Conservation (phyloP, 2,113 vertebrate genomes). For the Sardina pilchardus region DNA sequence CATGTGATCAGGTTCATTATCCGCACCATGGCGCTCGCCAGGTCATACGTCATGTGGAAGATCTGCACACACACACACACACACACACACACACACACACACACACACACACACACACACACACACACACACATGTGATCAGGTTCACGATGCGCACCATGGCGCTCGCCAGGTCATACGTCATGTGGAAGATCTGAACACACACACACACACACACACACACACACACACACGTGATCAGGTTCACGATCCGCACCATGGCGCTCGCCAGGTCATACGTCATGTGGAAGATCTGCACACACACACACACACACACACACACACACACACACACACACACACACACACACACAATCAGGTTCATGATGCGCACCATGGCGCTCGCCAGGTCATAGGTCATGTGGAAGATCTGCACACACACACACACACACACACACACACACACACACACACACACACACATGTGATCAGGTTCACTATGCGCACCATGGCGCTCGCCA, state of each 20-base stretch:
- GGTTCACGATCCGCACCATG: constrained; percentile 93
- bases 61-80: constrained; percentile 73
- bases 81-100: neutral
- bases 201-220: neutral
- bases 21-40: constrained; percentile 94
- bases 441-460: neutral
- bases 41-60: constrained; percentile 98
- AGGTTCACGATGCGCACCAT: constrained; percentile 96
- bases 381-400: too few relatives aligned
- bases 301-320: neutral
- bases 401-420: too few relatives aligned
- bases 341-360: too few relatives aligned
- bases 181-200: constrained; percentile 96
- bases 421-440: neutral
- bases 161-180: constrained; percentile 95
- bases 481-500: too few relatives aligned
- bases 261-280: constrained; percentile 98
- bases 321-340: too few relatives aligned
- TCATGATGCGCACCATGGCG: too few relatives aligned
- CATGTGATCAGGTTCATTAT: constrained; percentile 95
- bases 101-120: constrained; percentile 34
- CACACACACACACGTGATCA: constrained; percentile 70
- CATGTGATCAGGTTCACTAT: too few relatives aligned
- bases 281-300: constrained; percentile 97
- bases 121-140: too few relatives aligned